Evolutionary conservation across 1,140 invertebrate species (phyloP).

Genomic region (Agraylea sexmaculata): DNA sequence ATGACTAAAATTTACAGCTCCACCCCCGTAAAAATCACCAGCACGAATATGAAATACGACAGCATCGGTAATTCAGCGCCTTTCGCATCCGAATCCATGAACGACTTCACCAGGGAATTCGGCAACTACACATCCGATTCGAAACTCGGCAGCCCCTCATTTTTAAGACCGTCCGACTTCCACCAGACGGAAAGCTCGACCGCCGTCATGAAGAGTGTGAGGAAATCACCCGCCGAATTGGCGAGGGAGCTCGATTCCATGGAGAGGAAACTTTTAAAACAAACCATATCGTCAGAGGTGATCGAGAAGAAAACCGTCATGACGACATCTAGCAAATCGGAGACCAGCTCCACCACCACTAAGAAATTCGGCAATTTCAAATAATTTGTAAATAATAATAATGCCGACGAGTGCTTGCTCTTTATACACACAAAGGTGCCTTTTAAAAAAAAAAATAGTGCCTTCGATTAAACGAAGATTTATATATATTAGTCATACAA

Average conservation of each 20-base stretch:
- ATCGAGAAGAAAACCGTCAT: conserved; percentile 38
- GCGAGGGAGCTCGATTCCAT: conserved; percentile 34
- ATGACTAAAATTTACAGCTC: conserved; percentile 41
- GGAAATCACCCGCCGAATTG: conserved; percentile 30
- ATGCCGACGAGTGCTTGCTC: conserved; percentile 4
- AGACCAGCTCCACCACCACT: conserved; percentile 36
- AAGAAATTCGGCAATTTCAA: conserved; percentile 41
- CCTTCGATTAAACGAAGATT: neutral
- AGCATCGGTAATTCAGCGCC: conserved; percentile 16
- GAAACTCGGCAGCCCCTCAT: conserved; percentile 21
- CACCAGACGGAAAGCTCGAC: conserved; percentile 25
- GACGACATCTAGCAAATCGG: conserved; percentile 39
- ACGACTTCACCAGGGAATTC: conserved; percentile 35
- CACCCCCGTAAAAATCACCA: conserved; percentile 37
- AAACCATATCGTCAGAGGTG: conserved; percentile 37
- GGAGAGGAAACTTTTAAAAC: conserved; percentile 36
- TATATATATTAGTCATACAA: neutral
- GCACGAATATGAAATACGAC: conserved; percentile 37
- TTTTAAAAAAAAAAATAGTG: no score
- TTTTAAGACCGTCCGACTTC: conserved; percentile 38
- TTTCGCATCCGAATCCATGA: conserved; percentile 34
- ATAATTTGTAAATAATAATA: conserved; percentile 21
- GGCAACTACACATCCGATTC: conserved; percentile 26
- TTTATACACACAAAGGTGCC: neutral
- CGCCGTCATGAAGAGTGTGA: conserved; percentile 25